Evolutionary conservation across 2,113 vertebrate species (phyloP), one percentile per base, ranked within the genome.

Genomic region (Phylloscopus whistleri): DNA sequence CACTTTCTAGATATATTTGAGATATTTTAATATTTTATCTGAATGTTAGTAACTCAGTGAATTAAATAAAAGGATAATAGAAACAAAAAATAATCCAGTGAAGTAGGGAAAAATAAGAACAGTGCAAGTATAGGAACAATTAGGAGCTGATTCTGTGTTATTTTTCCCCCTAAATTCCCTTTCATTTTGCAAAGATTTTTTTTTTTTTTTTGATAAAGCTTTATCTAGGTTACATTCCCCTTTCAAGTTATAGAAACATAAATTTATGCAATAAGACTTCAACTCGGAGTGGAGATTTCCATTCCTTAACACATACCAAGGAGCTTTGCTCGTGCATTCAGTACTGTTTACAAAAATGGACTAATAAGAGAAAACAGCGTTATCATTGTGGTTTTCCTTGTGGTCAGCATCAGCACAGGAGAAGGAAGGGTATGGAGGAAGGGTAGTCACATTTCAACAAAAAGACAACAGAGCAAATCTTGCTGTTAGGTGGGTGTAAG

Each of bases 311-410:
- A 37, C 35, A 27, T 20, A 44, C 31, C 33, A 68, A 78, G 37
- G 37, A 72, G 44, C 69, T 79, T 3, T 22, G 76, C 56, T 92
- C 14, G 5, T 26, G 37, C 62, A 33, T 51, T 75, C 60, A 79
- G 49, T 28, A 35, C 70, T 97, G 96, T 97, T 97, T 97, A 96
- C 94, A 86, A 83, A 93, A 94, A 89, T 83, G 94, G 84, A 33
- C 89, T 94, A 93, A 75, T 87, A 79, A 35, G 93, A 75, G 84
- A 93, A 95, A 97, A 97, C 48, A 94, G 93, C 97, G 94, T 90
- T 84, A 95, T 98, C 97, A 97, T 96, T 97, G 97, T 97, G 97
- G 97, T 94, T 96, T 95, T 85, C 41, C 67, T 89, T 97, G 97
- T 77, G 97, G 97, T 96, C 70, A 94, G 56, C 92, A 93, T 95